These are phyloP conservation scores for Nephrotoma flavescens DNA, from an alignment of 2,888 invertebrate species.

Conservation along the genomic window DNA sequence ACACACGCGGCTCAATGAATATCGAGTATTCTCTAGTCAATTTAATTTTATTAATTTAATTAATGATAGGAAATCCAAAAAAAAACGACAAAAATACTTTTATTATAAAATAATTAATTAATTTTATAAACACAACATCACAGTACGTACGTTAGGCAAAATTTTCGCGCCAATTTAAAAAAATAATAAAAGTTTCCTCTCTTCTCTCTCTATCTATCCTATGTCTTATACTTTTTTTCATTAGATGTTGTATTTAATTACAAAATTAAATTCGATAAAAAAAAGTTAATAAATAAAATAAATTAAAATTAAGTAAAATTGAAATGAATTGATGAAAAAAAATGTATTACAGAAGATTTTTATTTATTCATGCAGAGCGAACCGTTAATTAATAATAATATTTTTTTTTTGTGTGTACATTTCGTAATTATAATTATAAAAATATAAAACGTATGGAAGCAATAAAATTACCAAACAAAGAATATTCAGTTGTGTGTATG, in stretches of 20 bases:
- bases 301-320: background rate
- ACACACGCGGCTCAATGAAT: background rate
- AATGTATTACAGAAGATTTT: background rate
- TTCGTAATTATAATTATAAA: background rate
- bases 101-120: background rate
- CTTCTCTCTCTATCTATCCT: background rate
- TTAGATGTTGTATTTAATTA: background rate
- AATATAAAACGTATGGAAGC: background rate
- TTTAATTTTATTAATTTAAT: background rate
- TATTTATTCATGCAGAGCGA: background rate
- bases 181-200: no score
- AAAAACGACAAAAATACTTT: background rate
- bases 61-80: background rate
- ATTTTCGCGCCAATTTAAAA: background rate
- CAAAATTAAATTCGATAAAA: background rate
- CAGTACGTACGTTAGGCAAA: background rate
- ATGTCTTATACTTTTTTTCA: background rate
- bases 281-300: background rate
- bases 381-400: background rate
- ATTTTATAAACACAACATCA: background rate
- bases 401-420: background rate
- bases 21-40: background rate
- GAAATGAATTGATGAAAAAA: background rate
- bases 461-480: background rate
- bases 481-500: background rate